Base-by-base conservation (phyloP, 2,888 invertebrate species). In the Clitarchus hookeri region DNA sequence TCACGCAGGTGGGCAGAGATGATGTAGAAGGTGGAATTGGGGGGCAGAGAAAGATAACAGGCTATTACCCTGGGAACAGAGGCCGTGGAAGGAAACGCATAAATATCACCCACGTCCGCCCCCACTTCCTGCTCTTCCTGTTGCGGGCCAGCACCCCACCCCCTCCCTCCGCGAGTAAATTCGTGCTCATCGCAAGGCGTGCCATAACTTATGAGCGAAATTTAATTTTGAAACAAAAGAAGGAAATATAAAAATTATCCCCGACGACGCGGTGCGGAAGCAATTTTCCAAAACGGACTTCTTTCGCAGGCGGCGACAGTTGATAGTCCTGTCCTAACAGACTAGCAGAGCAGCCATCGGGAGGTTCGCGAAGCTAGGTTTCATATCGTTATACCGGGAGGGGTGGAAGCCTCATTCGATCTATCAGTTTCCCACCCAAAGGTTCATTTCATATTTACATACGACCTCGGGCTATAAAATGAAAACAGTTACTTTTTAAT, bases 31-130 rank as follows among this genome's bases (percentile, higher is more conserved):
- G 65, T 65, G n/a, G n/a, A n/a, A n/a, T n/a, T 65, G 65, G 65
- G n/a, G 65, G 65, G 65, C 13, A 6, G 65, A 19, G 65, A 65
- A 65, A 65, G 65, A 65, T 65, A 65, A 65, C 65, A 65, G 65
- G 65, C 65, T 65, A 65, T 65, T 65, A 65, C 65, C 65, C 65
- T 23, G 65, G 65, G 65, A 65, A 65, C 65, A 65, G 19, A 65
- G 65, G 65, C 65, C n/a, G 65, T 65, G 65, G 65, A 65, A 65
- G 65, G 65, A 65, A 65, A 65, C 65, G 65, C 65, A 65, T 65
- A 65, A 65, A 65, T 65, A 65, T 65, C 65, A 65, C 8, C 65
- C 65, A 65, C 65, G n/a, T 65, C 23, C 65, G 23, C n/a, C n/a
- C 48, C 8, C 53, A 16, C 53, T 53, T 53, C 53, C 65, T 23